A percentile compares a stretch with the other conserved stretches of the same genome.
Evolutionary conservation across 23 tunicate species (phyloP).

Genomic region (Corella eumyota): DNA sequence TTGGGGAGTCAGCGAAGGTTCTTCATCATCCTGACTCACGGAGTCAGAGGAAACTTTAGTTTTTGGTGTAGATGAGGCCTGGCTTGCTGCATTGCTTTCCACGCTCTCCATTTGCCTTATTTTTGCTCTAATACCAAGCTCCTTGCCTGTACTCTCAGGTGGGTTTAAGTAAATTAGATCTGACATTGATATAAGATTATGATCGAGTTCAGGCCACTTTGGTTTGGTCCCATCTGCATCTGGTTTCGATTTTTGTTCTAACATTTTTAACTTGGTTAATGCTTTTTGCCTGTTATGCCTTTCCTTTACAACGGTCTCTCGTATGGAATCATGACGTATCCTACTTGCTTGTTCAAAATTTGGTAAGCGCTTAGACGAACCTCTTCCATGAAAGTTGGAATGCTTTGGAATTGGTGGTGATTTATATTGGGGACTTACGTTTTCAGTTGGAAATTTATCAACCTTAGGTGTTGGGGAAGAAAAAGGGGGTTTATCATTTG

Average conservation of each 20-base stretch:
- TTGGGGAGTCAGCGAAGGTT: constrained; percentile 59
- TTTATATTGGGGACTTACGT: not conserved
- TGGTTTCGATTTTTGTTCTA: not conserved
- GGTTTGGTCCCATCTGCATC: not conserved
- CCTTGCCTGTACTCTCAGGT: constrained; percentile 32
- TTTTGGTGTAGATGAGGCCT: constrained; percentile 1
- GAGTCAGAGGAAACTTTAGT: constrained; percentile 1
- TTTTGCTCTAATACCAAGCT: constrained; percentile 37
- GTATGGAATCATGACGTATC: constrained; percentile 5
- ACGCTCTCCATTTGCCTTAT: constrained; percentile 15
- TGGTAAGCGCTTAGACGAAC: not conserved
- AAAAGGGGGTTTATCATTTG: not conserved
- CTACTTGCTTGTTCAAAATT: constrained; percentile 4
- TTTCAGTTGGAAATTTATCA: not conserved
- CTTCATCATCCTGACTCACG: constrained; percentile 4
- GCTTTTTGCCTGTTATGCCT: constrained; percentile 6
- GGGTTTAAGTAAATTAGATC: constrained; percentile 84
- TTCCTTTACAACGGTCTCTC: constrained; percentile 1
- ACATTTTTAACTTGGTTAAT: constrained; percentile 2
- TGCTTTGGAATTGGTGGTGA: not conserved
- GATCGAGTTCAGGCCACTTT: constrained; percentile 51
- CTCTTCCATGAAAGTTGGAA: not conserved
- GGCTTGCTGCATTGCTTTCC: constrained; percentile 2
- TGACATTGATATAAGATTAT: constrained; percentile 54
- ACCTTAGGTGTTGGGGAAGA: not conserved